Evolutionary conservation across 2,797 vertebrate genomes (phyloP).

Genomic region (Liparis tanakae): DNA sequence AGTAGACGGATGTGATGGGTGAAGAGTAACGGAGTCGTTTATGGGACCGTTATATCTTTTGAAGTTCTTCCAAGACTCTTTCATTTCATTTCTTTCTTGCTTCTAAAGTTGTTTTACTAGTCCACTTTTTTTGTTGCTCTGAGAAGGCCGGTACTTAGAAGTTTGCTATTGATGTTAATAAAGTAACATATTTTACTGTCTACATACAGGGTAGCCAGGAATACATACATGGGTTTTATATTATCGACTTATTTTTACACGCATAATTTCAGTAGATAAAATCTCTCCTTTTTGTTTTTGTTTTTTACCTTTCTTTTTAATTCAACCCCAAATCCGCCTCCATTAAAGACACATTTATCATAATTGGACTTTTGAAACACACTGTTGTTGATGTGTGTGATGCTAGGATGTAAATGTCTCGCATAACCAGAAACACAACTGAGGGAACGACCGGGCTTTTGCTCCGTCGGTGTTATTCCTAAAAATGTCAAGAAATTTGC

Average conservation of each 20-base stretch:
- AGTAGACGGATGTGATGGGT: not conserved
- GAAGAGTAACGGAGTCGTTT: constrained; percentile 3
- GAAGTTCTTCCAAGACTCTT: not conserved
- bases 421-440: not conserved
- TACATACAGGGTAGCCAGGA: not conserved
- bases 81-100: not conserved
- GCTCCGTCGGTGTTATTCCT: not conserved
- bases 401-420: not conserved
- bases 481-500: not conserved
- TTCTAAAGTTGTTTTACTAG: not conserved
- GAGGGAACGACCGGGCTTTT: not conserved
- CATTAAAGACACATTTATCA: not conserved
- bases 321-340: not conserved
- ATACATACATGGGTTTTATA: not conserved
- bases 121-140: not conserved
- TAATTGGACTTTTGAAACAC: not conserved
- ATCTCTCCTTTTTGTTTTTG: not conserved
- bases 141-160: not conserved
- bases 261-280: not conserved
- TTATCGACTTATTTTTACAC: not conserved
- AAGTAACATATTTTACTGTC: not conserved
- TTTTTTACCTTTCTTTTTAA: not conserved
- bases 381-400: not conserved
- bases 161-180: not conserved
- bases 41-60: not conserved